Evolutionary conservation across 2,113 vertebrate genomes (phyloP).

Genomic region (Rissa tridactyla): DNA sequence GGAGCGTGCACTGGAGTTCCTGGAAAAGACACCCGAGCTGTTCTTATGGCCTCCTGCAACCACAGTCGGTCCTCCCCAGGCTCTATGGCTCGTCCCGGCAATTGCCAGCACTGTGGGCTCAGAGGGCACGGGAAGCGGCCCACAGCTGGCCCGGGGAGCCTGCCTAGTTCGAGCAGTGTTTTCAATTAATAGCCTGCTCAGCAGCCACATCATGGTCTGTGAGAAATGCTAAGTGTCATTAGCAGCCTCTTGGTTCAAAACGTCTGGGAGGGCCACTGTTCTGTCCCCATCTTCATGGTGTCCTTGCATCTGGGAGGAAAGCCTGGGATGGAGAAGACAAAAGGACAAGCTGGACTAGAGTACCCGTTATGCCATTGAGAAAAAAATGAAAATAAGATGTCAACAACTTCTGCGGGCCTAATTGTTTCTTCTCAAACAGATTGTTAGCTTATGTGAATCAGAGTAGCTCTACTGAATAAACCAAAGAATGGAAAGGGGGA

Average conservation of each 20-base stretch:
- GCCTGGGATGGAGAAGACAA: conserved; percentile 17
- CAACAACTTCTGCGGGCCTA: conserved; percentile 31
- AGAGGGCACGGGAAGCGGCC: neutral
- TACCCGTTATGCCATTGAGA: neutral
- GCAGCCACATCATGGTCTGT: neutral
- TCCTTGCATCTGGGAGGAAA: neutral
- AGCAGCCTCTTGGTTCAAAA: neutral
- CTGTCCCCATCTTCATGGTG: neutral
- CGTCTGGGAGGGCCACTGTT: neutral
- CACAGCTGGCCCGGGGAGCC: neutral
- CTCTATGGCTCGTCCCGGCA: neutral
- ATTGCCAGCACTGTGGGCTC: neutral
- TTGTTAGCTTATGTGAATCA: conserved; percentile 47
- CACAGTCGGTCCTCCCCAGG: neutral
- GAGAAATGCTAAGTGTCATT: neutral
- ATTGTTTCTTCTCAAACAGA: conserved; percentile 51
- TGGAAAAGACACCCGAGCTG: neutral
- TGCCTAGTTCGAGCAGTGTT: conserved; percentile 2
- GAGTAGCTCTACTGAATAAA: conserved; percentile 8
- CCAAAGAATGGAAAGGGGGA: conserved; percentile 10
- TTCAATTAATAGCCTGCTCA: conserved; percentile 33
- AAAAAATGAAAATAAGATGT: conserved; percentile 38
- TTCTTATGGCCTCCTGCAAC: neutral
- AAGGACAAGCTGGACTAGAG: neutral
- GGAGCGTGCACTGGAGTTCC: neutral